Percentiles rank a stretch among this genome's conserved stretches.
Evolutionary conservation across 2,113 vertebrate species (phyloP).

Genomic region (Geococcyx californianus): DNA sequence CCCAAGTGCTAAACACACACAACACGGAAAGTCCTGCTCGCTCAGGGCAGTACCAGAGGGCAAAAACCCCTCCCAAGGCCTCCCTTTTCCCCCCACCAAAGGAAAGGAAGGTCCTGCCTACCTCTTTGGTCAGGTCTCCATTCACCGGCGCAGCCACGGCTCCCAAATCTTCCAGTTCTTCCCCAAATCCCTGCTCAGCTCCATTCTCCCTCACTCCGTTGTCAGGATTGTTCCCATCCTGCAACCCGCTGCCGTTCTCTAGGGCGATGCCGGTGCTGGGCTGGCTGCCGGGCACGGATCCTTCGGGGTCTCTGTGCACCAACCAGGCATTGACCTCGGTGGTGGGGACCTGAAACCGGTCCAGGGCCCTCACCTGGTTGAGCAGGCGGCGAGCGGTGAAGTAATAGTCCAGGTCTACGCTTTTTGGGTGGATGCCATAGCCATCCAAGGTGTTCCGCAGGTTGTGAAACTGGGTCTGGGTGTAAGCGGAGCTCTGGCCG

Average conservation of each 20-base stretch:
- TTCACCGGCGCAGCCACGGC: conserved; percentile 88
- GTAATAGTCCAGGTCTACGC: conserved; percentile 94
- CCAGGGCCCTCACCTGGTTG: conserved; percentile 93
- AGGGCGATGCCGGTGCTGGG: conserved; percentile 84
- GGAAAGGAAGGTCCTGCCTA: conserved; percentile 57
- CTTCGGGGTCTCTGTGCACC: conserved; percentile 93
- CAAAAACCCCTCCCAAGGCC: background rate
- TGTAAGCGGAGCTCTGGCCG: conserved; percentile 98
- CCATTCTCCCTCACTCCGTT: conserved; percentile 84
- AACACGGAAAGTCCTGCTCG: rapidly evolving
- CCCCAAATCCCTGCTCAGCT: conserved; percentile 85
- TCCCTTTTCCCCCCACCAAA: no score
- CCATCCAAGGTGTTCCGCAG: conserved; percentile 95
- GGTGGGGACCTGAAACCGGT: conserved; percentile 90
- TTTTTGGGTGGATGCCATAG: conserved; percentile 97
- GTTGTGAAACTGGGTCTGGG: conserved; percentile 98
- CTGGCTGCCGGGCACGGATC: conserved; percentile 85
- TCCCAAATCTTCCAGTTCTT: conserved; percentile 87
- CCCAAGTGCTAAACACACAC: background rate
- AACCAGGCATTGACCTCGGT: conserved; percentile 93
- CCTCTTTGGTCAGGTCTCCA: conserved; percentile 95
- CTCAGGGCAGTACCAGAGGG: rapidly evolving
- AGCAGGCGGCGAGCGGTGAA: conserved; percentile 90
- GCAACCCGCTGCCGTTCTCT: conserved; percentile 85
- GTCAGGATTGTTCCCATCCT: conserved; percentile 85